Conservation (phyloP, 2,797 vertebrate species). For the Sitta carolinensis region DNA sequence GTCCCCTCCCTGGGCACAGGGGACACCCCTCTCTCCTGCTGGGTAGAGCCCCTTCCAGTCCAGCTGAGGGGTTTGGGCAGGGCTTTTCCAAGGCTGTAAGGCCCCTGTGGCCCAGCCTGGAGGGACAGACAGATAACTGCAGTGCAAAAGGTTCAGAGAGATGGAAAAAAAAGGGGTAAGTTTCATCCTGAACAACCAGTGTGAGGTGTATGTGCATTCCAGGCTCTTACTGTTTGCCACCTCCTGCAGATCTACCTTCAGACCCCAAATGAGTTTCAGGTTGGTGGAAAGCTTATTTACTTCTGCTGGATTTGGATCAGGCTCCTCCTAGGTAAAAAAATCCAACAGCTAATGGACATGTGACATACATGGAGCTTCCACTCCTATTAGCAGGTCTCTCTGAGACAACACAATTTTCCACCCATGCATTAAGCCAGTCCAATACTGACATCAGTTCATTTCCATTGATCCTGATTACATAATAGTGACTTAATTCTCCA, state of each 20-base stretch:
- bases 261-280: not conserved
- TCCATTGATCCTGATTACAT: slow-evolving; percentile 55
- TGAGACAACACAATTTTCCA: slow-evolving; percentile 38
- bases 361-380: not conserved
- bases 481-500: slow-evolving; percentile 57
- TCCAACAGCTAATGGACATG: not conserved
- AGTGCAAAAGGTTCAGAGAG: not conserved
- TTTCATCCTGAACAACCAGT: not conserved
- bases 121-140: not conserved
- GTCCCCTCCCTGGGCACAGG: not conserved
- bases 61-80: not conserved
- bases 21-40: not conserved
- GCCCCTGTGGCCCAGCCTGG: not conserved
- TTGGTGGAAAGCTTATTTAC: not conserved
- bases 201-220: not conserved
- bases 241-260: not conserved
- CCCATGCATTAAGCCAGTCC: slow-evolving; percentile 52
- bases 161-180: not conserved
- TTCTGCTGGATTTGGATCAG: not conserved
- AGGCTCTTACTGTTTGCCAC: not conserved
- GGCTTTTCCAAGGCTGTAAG: not conserved
- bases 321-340: not conserved
- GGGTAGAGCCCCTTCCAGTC: not conserved
- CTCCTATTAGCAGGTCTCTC: not conserved
- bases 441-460: slow-evolving; percentile 64